These are phyloP conservation scores for Sebastes variabilis DNA, from an alignment of 2,797 vertebrate species.

Conservation along the genomic window DNA sequence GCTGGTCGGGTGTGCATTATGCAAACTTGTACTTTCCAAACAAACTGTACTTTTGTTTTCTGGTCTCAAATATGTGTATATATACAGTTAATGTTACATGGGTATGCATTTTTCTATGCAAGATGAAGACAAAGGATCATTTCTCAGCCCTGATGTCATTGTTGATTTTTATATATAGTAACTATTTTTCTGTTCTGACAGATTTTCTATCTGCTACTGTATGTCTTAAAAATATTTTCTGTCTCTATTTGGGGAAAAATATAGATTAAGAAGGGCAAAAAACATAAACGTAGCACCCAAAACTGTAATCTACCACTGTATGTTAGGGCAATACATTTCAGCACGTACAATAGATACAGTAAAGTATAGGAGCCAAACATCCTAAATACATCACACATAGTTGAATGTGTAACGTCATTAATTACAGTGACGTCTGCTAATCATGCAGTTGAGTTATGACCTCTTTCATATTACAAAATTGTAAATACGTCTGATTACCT, in stretches of 20 bases:
- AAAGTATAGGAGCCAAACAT: background rate
- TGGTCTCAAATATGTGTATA: background rate
- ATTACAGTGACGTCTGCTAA: constrained; percentile 39
- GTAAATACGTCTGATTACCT: constrained; percentile 44
- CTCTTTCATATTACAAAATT: constrained; percentile 42
- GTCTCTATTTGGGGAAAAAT: background rate
- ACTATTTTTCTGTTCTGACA: background rate
- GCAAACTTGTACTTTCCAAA: constrained; percentile 53
- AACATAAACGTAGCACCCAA: background rate
- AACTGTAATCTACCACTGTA: background rate
- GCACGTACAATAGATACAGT: background rate
- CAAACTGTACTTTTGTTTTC: constrained; percentile 17
- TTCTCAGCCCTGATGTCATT: background rate
- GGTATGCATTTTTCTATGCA: background rate
- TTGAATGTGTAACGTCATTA: constrained; percentile 24
- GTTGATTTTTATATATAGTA: background rate
- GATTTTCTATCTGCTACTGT: background rate
- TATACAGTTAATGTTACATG: background rate
- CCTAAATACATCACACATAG: constrained; percentile 19
- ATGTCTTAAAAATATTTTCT: background rate
- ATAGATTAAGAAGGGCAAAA: background rate
- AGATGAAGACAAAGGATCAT: background rate
- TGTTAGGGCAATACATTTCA: background rate
- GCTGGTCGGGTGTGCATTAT: constrained; percentile 8
- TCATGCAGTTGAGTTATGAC: constrained; percentile 23